Evolutionary conservation across 2,797 vertebrate species (phyloP), one percentile per base, ranked within the genome.

Genomic region (Benthosema pterotum): DNA sequence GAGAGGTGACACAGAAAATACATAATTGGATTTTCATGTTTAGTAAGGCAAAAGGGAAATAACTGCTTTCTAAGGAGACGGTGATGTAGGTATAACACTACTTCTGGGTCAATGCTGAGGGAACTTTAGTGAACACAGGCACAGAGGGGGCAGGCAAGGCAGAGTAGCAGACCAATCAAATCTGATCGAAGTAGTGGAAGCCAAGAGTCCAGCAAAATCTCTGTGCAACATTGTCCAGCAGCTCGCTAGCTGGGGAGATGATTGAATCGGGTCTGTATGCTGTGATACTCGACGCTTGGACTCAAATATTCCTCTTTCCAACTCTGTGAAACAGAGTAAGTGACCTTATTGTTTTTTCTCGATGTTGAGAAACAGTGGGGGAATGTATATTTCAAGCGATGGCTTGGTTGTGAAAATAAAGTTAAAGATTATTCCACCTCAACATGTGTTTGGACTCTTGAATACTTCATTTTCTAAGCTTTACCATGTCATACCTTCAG

Each of bases 351-450:
- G 68, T 72, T 45, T 78, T 74, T 77, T 71, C 45, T 53, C 16
- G 56, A 47, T 73, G 54, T 58, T 28, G 48, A 69, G 19, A 69
- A 62, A 25, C 48, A 47, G 70, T 56, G 32, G 63, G 66, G 60
- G 61, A 72, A 75, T 75, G 71, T 78, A 72, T 63, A 68, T 59
- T 72, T 68, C 63, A 75, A 62, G 17, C 71, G 60, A 70, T 78
- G 65, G 64, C 75, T 87, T 88, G 80, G 62, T 79, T 83, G 67
- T 72, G 53, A 82, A 80, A 91, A 92, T 88, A 88, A 91, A 90
- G 62, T 68, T 38, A 38, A 62, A 67, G 61, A 72, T 63, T 68
- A 77, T 75, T 86, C 75, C 57, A 61, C 61, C 61, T 52, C 17
- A 60, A 57, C 60, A 54, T 58, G 42, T 69, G 32, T 38, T 38